Evolutionary conservation across 2,113 vertebrate species (phyloP).

Genomic region (Callithrix jacchus): DNA sequence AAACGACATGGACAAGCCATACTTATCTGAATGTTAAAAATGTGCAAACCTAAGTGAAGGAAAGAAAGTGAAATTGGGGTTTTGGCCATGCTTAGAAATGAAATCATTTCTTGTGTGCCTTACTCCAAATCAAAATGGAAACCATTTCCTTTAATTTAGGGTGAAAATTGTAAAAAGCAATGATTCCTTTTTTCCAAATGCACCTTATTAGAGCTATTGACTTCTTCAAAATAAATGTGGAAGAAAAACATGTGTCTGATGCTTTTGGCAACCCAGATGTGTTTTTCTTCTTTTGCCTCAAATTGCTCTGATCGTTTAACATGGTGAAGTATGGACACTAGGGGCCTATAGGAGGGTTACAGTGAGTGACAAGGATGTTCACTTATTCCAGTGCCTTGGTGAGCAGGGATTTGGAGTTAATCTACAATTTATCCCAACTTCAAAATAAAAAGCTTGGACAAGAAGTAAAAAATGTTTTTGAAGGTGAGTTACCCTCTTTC

Average conservation of each 20-base stretch:
- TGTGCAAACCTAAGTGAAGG: neutral
- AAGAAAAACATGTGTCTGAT: neutral
- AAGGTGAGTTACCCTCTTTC: neutral
- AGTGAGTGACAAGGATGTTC: neutral
- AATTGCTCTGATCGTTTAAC: neutral
- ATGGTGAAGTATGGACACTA: neutral
- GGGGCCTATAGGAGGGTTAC: neutral
- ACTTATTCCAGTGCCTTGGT: neutral
- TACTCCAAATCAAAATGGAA: slow-evolving; percentile 48
- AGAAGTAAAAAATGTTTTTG: slow-evolving; percentile 24
- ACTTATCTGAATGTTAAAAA: slow-evolving; percentile 42
- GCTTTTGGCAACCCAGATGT: neutral
- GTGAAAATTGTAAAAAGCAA: slow-evolving; percentile 1
- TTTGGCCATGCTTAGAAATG: slow-evolving; percentile 40
- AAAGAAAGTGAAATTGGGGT: slow-evolving; percentile 3
- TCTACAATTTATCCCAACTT: neutral
- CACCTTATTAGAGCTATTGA: neutral
- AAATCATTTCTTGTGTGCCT: slow-evolving; percentile 46
- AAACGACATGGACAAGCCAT: slow-evolving; percentile 42
- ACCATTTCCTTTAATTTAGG: slow-evolving; percentile 13
- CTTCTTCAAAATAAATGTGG: slow-evolving; percentile 24
- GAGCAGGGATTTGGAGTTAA: neutral
- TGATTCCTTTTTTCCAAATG: slow-evolving; percentile 1
- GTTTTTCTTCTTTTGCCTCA: neutral
- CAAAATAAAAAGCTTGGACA: neutral